These are phyloP conservation scores for Chelonoidis abingdonii DNA, from an alignment of 2,113 vertebrate species.

Conservation along the genomic window DNA sequence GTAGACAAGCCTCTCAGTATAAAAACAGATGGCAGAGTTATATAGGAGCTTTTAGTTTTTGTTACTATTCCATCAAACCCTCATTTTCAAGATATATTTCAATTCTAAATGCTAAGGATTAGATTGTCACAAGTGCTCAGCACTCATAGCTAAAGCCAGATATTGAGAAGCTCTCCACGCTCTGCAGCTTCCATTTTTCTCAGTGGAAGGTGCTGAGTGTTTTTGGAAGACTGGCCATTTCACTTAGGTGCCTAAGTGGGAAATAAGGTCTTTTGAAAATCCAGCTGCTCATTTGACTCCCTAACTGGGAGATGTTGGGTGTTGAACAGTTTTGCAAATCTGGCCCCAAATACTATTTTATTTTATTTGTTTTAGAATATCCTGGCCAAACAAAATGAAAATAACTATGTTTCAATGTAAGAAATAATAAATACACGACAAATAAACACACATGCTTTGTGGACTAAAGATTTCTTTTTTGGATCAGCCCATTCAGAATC, in stretches of 20 bases:
- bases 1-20: conserved; percentile 57
- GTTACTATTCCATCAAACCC: conserved; percentile 31
- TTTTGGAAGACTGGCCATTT: conserved; percentile 14
- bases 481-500: neutral
- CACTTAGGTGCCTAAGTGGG: conserved; percentile 36
- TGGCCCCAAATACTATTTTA: neutral
- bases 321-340: conserved; percentile 3
- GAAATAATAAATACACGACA: neutral
- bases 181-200: conserved; percentile 60
- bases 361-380: neutral
- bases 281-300: neutral
- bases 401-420: neutral
- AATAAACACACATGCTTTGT: neutral
- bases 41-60: conserved; percentile 41
- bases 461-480: neutral
- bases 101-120: conserved; percentile 42
- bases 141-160: neutral
- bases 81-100: conserved; percentile 48
- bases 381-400: neutral
- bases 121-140: neutral
- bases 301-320: neutral
- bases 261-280: neutral
- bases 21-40: conserved; percentile 57
- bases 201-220: conserved; percentile 35
- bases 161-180: neutral